phyloP scores from a whole-genome alignment of 1,140 invertebrate species.

The Drosophila biarmipes region DNA sequence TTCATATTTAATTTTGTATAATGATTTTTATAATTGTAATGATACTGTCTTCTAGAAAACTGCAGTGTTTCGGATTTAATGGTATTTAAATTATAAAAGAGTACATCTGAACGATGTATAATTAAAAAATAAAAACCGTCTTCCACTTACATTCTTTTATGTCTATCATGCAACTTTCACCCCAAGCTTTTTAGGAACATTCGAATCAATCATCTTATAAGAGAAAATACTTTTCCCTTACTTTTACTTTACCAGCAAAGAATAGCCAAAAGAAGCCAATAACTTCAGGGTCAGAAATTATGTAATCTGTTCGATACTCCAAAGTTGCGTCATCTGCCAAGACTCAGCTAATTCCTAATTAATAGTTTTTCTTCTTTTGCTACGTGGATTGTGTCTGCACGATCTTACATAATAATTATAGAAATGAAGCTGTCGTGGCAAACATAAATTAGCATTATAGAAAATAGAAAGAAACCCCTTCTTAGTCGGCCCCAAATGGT shows the following conservation, averaged over 20 bases:
- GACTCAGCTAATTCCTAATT: constrained; percentile 51
- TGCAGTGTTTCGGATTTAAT: too few species aligned
- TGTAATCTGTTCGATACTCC: constrained; percentile 21
- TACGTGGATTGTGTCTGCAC: constrained; percentile 6
- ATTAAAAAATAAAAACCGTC: too few species aligned
- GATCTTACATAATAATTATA: constrained; percentile 60
- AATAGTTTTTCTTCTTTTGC: constrained; percentile 35
- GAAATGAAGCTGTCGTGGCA: constrained; percentile 61
- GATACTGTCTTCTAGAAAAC: too few species aligned
- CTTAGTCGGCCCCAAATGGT: constrained; percentile 22
- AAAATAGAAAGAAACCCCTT: constrained; percentile 65
- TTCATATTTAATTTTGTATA: too few species aligned
- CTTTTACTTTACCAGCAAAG: constrained; percentile 1
- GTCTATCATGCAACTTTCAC: constrained; percentile 9
- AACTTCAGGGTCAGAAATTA: constrained; percentile 42
- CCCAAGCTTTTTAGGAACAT: not conserved
- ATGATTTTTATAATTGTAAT: too few species aligned
- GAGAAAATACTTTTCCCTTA: constrained; percentile 1
- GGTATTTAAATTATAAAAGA: too few species aligned
- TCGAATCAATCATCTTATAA: constrained; percentile 22
- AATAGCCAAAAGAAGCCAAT: not conserved
- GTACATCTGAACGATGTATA: too few species aligned
- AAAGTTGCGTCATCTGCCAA: constrained; percentile 45
- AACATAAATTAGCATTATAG: constrained; percentile 67
- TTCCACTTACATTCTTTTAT: constrained; percentile 13